A percentile compares a stretch with the other conserved stretches of the same genome.
Evolutionary conservation across 2,113 vertebrate species (phyloP).

Genomic region (Anser brachyrhynchus): DNA sequence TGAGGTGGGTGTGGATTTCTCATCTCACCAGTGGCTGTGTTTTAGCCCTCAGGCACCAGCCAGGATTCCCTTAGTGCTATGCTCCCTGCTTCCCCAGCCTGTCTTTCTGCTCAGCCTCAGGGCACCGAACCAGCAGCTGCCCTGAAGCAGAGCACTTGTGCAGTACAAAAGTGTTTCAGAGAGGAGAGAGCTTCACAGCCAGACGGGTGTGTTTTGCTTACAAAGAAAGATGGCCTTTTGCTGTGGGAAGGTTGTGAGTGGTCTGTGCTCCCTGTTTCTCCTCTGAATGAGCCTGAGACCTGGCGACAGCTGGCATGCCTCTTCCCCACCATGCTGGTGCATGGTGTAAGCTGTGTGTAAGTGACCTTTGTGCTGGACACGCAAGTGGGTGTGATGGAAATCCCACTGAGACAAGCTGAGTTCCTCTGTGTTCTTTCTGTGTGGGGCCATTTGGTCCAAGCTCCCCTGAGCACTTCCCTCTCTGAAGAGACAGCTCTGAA

Average conservation of each 20-base stretch:
- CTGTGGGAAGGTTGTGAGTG: neutral
- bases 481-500: neutral
- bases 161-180: neutral
- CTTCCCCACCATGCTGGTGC: neutral
- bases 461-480: neutral
- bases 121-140: neutral
- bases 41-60: neutral
- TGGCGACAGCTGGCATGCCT: neutral
- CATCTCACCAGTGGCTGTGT: neutral
- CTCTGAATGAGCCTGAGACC: neutral
- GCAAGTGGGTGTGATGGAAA: neutral
- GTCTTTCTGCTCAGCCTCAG: neutral
- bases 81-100: neutral
- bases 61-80: neutral
- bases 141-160: neutral
- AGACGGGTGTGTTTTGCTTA: neutral
- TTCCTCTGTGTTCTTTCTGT: neutral
- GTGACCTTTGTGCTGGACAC: neutral
- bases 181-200: neutral
- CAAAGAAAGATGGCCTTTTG: neutral
- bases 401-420: neutral
- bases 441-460: slow-evolving; percentile 27
- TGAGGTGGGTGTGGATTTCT: neutral
- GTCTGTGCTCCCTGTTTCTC: neutral
- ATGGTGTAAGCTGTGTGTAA: neutral